A percentile compares a stretch with the other conserved stretches of the same genome.
phyloP scores from a whole-genome alignment of 30 jellyfish, hydroid and myxozoan genomes.

The Pelagia noctiluca region DNA sequence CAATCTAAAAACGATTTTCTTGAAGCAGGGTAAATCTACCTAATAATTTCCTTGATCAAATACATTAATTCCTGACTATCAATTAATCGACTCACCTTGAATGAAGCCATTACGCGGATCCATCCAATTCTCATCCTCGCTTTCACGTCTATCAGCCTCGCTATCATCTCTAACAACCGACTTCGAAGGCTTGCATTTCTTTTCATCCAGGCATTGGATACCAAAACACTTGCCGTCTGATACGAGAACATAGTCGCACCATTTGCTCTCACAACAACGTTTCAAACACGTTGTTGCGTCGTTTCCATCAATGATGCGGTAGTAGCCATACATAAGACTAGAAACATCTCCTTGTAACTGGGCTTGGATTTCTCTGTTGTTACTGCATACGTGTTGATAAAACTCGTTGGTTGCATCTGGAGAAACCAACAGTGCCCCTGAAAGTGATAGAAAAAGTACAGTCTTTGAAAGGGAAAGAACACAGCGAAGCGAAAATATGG shows the following conservation, averaged over 20 bases:
- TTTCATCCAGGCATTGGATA: constrained; percentile 42
- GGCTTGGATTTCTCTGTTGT: constrained; percentile 57
- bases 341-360: constrained; percentile 54
- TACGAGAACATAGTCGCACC: constrained; percentile 72
- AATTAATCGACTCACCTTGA: too few species aligned
- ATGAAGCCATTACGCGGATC: neutral
- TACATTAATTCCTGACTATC: too few species aligned
- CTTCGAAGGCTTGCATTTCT: constrained; percentile 36
- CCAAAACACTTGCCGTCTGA: constrained; percentile 62
- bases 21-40: too few species aligned
- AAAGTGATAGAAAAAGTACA: neutral
- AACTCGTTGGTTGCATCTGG: constrained; percentile 11
- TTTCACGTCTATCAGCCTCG: neutral
- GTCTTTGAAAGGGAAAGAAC: neutral
- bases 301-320: constrained; percentile 21
- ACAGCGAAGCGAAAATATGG: too few species aligned
- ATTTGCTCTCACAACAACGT: constrained; percentile 52
- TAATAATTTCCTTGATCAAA: too few species aligned
- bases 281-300: constrained; percentile 37
- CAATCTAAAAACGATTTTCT: too few species aligned
- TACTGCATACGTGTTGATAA: constrained; percentile 48
- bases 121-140: neutral
- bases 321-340: constrained; percentile 51
- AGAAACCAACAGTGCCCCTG: neutral
- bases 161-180: neutral